phyloP scores from a whole-genome alignment of 2,113 vertebrate species.

The Tachysurus vachellii region DNA sequence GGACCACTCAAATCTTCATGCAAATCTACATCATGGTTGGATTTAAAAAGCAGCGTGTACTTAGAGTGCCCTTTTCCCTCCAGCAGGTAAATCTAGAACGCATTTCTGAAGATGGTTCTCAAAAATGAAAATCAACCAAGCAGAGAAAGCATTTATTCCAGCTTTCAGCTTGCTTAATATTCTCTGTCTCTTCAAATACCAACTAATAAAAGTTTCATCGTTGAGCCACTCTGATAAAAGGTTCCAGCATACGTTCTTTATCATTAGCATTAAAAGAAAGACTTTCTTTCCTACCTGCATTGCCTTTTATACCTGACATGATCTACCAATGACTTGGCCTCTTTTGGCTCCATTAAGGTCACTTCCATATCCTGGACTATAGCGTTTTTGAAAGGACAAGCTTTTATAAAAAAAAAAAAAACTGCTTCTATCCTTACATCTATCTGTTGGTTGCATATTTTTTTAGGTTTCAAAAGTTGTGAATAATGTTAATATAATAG shows the following conservation, averaged over 20 bases:
- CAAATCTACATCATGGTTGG: conserved; percentile 66
- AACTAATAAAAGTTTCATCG: conserved; percentile 68
- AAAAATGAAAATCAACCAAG: conserved; percentile 25
- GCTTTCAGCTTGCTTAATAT: conserved; percentile 64
- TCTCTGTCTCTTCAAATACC: conserved; percentile 72
- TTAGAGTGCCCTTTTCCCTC: conserved; percentile 59
- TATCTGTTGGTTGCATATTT: background rate
- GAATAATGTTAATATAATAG: background rate
- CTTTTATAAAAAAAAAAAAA: background rate
- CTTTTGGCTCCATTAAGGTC: conserved; percentile 27
- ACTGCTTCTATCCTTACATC: background rate
- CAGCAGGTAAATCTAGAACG: conserved; percentile 54
- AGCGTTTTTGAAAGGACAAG: background rate
- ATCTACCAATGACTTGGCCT: conserved; percentile 41
- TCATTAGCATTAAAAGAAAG: conserved; percentile 52
- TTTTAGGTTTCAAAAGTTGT: no score
- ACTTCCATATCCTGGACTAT: background rate
- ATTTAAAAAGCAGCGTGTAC: conserved; percentile 57
- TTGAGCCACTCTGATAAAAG: conserved; percentile 67
- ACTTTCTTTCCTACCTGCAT: background rate
- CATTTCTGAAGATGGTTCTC: conserved; percentile 42
- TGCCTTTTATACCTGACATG: conserved; percentile 34
- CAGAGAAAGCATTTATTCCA: conserved; percentile 60
- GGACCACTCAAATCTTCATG: conserved; percentile 55
- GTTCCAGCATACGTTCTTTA: conserved; percentile 62